A percentile compares a stretch with the other conserved stretches of the same genome.
Evolutionary conservation across 2,888 invertebrate genomes (phyloP).

Genomic region (Epinotia brunnichana): DNA sequence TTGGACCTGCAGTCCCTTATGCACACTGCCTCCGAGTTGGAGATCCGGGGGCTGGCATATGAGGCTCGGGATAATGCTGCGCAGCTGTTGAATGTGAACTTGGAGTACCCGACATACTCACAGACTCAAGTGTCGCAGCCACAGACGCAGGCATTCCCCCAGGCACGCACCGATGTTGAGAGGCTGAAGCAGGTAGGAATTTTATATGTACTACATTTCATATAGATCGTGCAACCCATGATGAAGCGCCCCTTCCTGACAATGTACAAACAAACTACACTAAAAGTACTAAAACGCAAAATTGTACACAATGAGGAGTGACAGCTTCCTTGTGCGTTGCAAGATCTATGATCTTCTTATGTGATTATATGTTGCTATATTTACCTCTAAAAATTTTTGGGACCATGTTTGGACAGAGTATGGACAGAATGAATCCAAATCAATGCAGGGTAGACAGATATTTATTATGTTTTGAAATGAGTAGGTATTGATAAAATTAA

Average conservation of each 20-base stretch:
- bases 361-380: neutral
- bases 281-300: too few species aligned
- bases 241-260: neutral
- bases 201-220: neutral
- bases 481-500: neutral
- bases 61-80: constrained; percentile 84
- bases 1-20: constrained; percentile 85
- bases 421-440: neutral
- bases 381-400: neutral
- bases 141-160: constrained; percentile 61
- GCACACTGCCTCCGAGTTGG: constrained; percentile 87
- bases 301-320: neutral
- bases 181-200: constrained; percentile 77
- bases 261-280: neutral
- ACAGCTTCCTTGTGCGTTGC: neutral
- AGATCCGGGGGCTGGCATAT: constrained; percentile 86
- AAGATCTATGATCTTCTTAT: neutral
- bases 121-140: constrained; percentile 59
- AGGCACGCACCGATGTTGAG: constrained; percentile 76
- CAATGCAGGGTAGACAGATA: neutral
- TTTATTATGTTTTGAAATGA: neutral
- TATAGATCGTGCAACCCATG: neutral
- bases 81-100: constrained; percentile 80
- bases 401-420: too few species aligned
- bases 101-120: constrained; percentile 77